Evolutionary conservation across 2,888 invertebrate genomes (phyloP).

Genomic region (Andrena bucephala): DNA sequence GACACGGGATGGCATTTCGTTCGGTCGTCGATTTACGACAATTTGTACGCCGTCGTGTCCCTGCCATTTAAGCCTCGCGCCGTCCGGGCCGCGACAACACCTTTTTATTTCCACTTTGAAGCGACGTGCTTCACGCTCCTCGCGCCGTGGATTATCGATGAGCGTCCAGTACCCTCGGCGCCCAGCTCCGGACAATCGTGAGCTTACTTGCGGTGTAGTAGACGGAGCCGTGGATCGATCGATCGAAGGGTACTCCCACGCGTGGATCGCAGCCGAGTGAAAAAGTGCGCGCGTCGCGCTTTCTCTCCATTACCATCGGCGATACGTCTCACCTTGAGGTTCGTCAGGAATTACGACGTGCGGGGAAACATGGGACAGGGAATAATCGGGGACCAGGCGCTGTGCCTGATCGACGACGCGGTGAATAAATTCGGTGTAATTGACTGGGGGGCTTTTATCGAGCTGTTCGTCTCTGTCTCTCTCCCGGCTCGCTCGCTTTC

Average conservation of each 20-base stretch:
- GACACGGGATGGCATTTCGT: constrained; percentile 27
- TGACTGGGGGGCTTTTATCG: constrained; percentile 56
- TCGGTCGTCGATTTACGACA: constrained; percentile 53
- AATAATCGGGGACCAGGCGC: constrained; percentile 36
- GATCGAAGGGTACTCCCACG: constrained; percentile 59
- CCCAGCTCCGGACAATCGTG: constrained; percentile 36
- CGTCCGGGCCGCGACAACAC: constrained; percentile 34
- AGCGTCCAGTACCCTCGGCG: constrained; percentile 27
- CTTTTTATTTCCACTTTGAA: constrained; percentile 4
- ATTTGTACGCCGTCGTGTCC: constrained; percentile 47
- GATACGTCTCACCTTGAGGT: constrained; percentile 57
- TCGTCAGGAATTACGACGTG: constrained; percentile 63
- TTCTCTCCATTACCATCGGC: constrained; percentile 70
- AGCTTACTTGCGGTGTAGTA: constrained; percentile 25
- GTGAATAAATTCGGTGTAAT: constrained; percentile 66
- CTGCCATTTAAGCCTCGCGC: constrained; percentile 43
- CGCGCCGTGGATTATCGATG: constrained; percentile 49
- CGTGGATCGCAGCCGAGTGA: constrained; percentile 44
- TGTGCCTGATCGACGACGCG: constrained; percentile 54
- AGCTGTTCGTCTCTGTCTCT: constrained; percentile 16
- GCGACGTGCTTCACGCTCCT: constrained; percentile 26
- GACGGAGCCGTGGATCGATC: constrained; percentile 42
- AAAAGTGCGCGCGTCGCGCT: constrained; percentile 60
- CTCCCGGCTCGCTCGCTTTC: constrained; percentile 11
- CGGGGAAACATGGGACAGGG: constrained; percentile 48